Evolutionary conservation across 2,113 vertebrate species (phyloP).

Genomic region (Spizaetus ornatus): DNA sequence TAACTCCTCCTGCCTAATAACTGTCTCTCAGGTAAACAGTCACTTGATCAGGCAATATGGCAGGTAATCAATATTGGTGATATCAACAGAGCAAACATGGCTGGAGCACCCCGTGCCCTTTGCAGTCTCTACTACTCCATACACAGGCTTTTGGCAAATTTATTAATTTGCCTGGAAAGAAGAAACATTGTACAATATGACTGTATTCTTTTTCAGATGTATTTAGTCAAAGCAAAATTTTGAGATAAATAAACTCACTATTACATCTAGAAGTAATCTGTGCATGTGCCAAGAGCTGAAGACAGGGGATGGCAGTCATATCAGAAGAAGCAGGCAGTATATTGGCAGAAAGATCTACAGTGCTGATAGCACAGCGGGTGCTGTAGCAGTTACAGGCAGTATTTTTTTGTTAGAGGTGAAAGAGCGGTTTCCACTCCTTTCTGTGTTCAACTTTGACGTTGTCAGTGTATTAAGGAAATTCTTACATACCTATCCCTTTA

Average conservation of each 20-base stretch:
- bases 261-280: background rate
- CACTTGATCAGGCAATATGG: background rate
- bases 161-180: background rate
- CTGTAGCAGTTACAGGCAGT: background rate
- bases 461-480: background rate
- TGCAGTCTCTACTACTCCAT: background rate
- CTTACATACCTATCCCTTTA: background rate
- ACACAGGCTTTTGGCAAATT: background rate
- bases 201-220: background rate
- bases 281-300: background rate
- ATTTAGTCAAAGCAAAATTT: background rate
- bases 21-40: background rate
- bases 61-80: background rate
- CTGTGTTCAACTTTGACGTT: background rate
- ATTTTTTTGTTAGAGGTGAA: background rate
- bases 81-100: background rate
- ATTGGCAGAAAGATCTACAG: background rate
- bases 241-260: background rate
- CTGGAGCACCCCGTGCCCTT: background rate
- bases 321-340: background rate
- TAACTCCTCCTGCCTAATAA: background rate
- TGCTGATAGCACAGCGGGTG: background rate
- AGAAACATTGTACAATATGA: accelerated
- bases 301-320: background rate
- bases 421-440: background rate